A percentile compares a stretch with the other conserved stretches of the same genome.
phyloP scores from a whole-genome alignment of 2,113 vertebrate species.

The Pangasianodon gigas region DNA sequence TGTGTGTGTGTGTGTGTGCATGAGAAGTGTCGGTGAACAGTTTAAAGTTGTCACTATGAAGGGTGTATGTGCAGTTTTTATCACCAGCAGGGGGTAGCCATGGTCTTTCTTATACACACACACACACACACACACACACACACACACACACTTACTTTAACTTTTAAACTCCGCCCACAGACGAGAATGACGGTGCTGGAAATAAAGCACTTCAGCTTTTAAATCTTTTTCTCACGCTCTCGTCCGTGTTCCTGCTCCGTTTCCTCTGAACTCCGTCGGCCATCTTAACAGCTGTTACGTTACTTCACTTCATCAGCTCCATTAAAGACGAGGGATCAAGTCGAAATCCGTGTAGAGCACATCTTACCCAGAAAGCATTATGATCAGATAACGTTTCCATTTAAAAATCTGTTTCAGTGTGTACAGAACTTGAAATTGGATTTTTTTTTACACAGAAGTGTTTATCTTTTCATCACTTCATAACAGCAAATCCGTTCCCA shows the following conservation, averaged over 20 bases:
- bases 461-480: neutral
- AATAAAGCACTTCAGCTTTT: conserved; percentile 8
- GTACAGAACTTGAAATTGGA: neutral
- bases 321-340: neutral
- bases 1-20: neutral
- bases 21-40: neutral
- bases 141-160: conserved; percentile 3
- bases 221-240: conserved; percentile 7
- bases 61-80: neutral
- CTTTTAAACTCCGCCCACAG: neutral
- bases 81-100: conserved; percentile 50
- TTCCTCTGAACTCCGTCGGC: neutral
- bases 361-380: neutral
- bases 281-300: no score
- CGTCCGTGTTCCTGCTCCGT: neutral
- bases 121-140: neutral
- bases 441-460: neutral
- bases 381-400: neutral
- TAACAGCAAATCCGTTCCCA: neutral
- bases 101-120: conserved; percentile 27
- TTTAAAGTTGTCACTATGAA: neutral
- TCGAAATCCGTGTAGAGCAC: neutral
- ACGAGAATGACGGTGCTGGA: conserved; percentile 21
- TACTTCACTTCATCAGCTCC: neutral
- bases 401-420: neutral